These are phyloP conservation scores for Globia sparganii DNA, from an alignment of 2,888 invertebrate genomes.

Conservation along the genomic window DNA sequence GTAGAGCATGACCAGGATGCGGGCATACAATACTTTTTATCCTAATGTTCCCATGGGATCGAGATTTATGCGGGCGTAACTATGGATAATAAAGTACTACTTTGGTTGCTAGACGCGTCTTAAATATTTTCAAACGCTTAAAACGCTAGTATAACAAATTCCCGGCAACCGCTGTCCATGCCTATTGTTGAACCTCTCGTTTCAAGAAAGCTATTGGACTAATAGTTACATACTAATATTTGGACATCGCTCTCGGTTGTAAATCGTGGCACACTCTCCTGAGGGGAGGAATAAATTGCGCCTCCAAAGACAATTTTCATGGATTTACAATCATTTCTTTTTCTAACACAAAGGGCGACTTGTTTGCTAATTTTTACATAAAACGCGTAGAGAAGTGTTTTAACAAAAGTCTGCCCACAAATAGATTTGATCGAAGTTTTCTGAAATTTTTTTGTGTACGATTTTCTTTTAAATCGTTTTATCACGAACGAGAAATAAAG, in stretches of 20 bases:
- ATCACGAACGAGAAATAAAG: background rate
- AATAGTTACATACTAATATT: background rate
- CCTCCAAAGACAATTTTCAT: constrained; percentile 70
- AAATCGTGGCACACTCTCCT: constrained; percentile 48
- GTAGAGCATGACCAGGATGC: too few relatives aligned
- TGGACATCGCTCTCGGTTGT: constrained; percentile 28
- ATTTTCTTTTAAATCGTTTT: constrained; percentile 50
- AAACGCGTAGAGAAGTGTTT: constrained; percentile 62
- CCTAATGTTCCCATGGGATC: too few relatives aligned
- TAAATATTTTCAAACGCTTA: background rate
- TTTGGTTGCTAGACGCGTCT: background rate
- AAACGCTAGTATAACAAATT: background rate
- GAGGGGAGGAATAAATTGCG: constrained; percentile 72
- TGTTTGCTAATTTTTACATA: constrained; percentile 71
- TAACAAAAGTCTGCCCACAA: constrained; percentile 35
- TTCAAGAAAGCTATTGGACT: background rate
- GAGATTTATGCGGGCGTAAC: too few relatives aligned
- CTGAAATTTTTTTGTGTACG: constrained; percentile 48
- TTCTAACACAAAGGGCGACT: constrained; percentile 66
- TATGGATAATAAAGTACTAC: background rate
- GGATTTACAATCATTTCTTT: constrained; percentile 74
- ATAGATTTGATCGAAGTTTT: constrained; percentile 61
- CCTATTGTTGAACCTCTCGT: background rate
- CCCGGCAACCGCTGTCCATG: too few relatives aligned
- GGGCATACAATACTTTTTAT: too few relatives aligned